Evolutionary conservation across 2,888 invertebrate genomes (phyloP), one percentile per base, ranked within the genome.

Genomic region (Anagyrus pseudococci): DNA sequence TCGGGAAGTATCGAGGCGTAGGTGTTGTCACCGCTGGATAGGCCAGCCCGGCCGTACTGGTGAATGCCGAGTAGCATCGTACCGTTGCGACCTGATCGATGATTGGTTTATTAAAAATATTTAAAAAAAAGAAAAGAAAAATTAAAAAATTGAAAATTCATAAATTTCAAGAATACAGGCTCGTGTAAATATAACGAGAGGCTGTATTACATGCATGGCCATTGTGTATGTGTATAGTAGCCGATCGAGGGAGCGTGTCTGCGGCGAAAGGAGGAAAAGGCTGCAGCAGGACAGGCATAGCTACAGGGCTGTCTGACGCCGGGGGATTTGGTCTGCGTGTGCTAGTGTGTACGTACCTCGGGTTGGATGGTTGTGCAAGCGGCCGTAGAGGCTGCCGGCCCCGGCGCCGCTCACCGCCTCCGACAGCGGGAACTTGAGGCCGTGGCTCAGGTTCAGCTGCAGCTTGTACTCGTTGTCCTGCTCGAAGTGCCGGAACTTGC

Each of bases 401-500:
- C 6, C 19, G 23, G 10, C 48, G 15, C 48, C 54, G 40, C n/a
- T 44, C 41, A 26, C 60, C 10, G 41, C 59, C 71, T 85, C 86
- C 20, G 86, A 86, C 66, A 86, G 82, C 7, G 86, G 86, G 74
- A 87, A 86, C 71, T 86, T 83, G 58, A 84, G 83, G 52, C 84
- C 84, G 40, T 83, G 81, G 66, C 81, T 79, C 68, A 82, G 79
- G 62, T 82, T 78, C 68, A 79, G 72, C 61, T 77, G 78, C 56
- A 79, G 71, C 67, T 79, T 79, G 73, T 81, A 77, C 63, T 82
- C 79, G 40, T 76, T 73, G 64, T 79, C 81, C 64, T 78, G 77
- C 64, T 81, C 83, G 72, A 85, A 86, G 48, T 84, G 84, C 20
- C 86, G 81, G 73, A 86, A 86, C 70, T 85, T 86, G n/a, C 85